Percentiles rank a stretch among this genome's conserved stretches.
Evolutionary conservation across 2,888 invertebrate genomes (phyloP).

Genomic region (Drosophila affinis): DNA sequence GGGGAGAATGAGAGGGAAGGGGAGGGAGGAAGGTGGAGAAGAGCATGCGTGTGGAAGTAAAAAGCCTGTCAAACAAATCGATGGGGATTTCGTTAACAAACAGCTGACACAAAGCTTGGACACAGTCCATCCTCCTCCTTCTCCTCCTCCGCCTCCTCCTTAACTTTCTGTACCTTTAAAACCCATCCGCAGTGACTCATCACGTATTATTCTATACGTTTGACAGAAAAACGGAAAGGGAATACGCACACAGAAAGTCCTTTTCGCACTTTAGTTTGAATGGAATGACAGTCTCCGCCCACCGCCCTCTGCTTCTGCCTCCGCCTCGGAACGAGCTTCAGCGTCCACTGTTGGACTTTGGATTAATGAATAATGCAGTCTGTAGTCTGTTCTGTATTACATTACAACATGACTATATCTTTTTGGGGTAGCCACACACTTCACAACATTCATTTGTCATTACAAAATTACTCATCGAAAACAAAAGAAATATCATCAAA

Average conservation of each 20-base stretch:
- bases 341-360: background rate
- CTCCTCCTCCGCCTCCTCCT: too few relatives aligned
- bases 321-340: background rate
- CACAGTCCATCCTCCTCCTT: conserved; percentile 9
- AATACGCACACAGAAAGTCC: background rate
- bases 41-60: conserved; percentile 23
- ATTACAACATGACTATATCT: background rate
- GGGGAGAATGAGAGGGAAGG: conserved; percentile 1
- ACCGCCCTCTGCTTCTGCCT: too few relatives aligned
- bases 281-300: background rate
- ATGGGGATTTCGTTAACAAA: conserved; percentile 45
- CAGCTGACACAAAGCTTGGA: conserved; percentile 38
- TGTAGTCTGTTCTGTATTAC: background rate
- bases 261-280: background rate
- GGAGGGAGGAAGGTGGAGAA: background rate
- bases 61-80: conserved; percentile 72
- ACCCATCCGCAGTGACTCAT: conserved; percentile 29
- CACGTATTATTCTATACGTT: conserved; percentile 18
- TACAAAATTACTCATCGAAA: too few relatives aligned
- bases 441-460: background rate
- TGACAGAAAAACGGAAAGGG: background rate
- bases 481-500: background rate
- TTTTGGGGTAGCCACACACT: too few relatives aligned
- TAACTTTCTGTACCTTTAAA: conserved; percentile 10
- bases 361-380: background rate